Conservation (phyloP, 2,797 vertebrate species). For the Dipus sagitta region DNA sequence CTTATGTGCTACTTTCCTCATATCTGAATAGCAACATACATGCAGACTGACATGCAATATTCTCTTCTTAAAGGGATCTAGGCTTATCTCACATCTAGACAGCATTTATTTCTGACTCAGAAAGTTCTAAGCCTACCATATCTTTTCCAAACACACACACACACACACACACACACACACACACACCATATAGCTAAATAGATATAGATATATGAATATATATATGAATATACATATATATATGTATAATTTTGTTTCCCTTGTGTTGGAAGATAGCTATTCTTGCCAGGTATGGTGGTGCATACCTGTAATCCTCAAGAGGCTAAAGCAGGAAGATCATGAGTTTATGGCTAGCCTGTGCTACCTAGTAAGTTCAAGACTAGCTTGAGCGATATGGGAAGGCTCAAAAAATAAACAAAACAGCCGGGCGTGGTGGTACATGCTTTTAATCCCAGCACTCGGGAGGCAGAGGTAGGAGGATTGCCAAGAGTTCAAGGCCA, state of each 20-base stretch:
- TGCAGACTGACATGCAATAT: neutral
- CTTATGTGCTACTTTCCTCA: neutral
- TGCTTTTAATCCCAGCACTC: too few relatives aligned
- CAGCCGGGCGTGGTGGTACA: too few relatives aligned
- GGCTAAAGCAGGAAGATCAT: neutral
- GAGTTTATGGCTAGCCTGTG: neutral
- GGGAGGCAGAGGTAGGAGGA: too few relatives aligned
- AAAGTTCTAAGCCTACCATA: neutral
- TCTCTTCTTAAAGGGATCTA: neutral
- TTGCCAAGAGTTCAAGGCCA: too few relatives aligned
- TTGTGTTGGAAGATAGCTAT: constrained; percentile 43
- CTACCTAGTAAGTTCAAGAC: neutral
- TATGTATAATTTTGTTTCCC: neutral
- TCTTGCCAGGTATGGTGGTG: neutral
- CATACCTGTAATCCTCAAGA: neutral
- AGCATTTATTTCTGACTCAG: neutral
- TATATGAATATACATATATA: neutral
- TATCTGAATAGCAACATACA: neutral
- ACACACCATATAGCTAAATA: too few relatives aligned
- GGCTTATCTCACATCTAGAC: neutral
- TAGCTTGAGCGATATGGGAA: neutral
- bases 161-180: too few relatives aligned
- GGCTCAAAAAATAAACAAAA: neutral
- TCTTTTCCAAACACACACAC: neutral
- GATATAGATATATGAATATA: too few relatives aligned